Base-by-base conservation (phyloP, 2,797 vertebrate genomes). In the Pogonophryne albipinna region DNA sequence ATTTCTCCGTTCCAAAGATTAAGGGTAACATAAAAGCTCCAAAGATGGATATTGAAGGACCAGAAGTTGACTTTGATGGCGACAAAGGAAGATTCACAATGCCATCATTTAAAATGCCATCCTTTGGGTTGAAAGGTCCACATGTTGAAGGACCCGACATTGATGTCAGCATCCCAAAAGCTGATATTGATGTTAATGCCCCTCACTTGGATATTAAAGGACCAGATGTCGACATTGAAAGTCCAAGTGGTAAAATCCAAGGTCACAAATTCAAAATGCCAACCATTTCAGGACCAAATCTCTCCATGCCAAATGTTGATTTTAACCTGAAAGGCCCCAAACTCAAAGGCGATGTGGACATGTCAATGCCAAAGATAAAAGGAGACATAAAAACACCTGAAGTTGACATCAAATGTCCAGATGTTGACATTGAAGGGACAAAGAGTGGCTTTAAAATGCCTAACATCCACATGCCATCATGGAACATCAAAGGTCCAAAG, bases 401-500 rank as follows among this genome's bases (percentile, higher is more conserved):
- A 1, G 34, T 34, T 34, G 34, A 34, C 34, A 34, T 34, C 1
- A 8, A 7, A 34, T 6, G 6, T 34, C 34, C 34, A 52, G 8
- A 63, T 16, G 6, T 76, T 41, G 45, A 73, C 2, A 49, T 82
- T 19, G 60, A 60, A 1, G 45, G 74, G 0, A 23, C 20, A 49
- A 51, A 91, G 66, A 89, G 92, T 58, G 86, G 93, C 53, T 66
- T 84, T 5, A 44, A 96, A 93, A 23, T 23, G 23, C 23, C 23
- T 23, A 23, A 23, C 23, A 23, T 23, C 23, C 23, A 23, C 23
- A 23, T 23, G 23, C 23, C 23, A 23, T 23, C 23, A 23, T 23
- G 23, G 23, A 23, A 23, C 23, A 23, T 23, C 23, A 23, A 23
- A 23, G 23, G 23, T 23, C 23, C 23, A 23, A 23, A 23, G 23